These are phyloP conservation scores for Catagonus wagneri DNA, from an alignment of 2,113 vertebrate species.

Conservation along the genomic window DNA sequence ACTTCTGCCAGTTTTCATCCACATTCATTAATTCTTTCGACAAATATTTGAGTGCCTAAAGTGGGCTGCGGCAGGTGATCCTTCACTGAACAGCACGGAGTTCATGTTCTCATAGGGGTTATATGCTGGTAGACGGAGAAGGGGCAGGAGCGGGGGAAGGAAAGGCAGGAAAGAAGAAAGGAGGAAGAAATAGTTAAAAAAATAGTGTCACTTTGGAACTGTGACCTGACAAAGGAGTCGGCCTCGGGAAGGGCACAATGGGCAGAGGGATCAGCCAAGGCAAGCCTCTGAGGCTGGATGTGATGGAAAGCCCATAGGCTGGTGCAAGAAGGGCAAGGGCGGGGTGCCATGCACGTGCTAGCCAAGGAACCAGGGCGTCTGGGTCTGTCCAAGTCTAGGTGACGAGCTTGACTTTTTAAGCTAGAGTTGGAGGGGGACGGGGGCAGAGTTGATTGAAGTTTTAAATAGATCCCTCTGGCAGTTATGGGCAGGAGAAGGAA, in stretches of 20 bases:
- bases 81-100: conserved; percentile 10
- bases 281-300: not conserved
- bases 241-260: not conserved
- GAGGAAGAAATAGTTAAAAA: not conserved
- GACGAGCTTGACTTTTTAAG: not conserved
- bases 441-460: not conserved
- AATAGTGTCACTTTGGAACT: not conserved
- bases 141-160: not conserved
- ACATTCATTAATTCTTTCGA: conserved; percentile 65
- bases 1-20: conserved; percentile 62
- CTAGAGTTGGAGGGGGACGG: too few relatives aligned
- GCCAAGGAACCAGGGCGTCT: not conserved
- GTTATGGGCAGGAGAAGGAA: not conserved
- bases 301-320: not conserved
- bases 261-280: not conserved
- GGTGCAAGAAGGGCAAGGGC: not conserved
- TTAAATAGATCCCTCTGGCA: not conserved
- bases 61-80: not conserved
- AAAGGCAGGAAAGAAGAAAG: not conserved
- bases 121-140: not conserved
- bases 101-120: conserved; percentile 18
- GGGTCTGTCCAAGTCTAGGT: not conserved
- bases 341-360: not conserved
- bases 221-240: not conserved
- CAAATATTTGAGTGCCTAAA: conserved; percentile 34